phyloP scores from a whole-genome alignment of 2,888 invertebrate genomes.

The Camponotus fellah region DNA sequence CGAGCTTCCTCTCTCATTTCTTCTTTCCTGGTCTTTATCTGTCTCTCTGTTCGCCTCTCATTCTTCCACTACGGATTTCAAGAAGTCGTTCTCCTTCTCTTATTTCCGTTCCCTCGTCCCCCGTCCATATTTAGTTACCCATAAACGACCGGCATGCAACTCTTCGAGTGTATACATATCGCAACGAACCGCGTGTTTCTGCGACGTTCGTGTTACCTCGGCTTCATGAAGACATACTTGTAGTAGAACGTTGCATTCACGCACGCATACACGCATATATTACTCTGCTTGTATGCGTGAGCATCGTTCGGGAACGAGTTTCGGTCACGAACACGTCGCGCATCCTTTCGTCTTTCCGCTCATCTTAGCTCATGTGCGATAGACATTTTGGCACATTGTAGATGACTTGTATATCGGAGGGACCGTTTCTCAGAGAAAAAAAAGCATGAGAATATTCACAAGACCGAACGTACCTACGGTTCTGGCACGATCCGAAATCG shows the following conservation, averaged over 20 bases:
- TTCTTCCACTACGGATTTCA: constrained; percentile 40
- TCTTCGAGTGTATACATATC: constrained; percentile 60
- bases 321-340: constrained; percentile 5
- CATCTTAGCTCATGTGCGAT: not conserved
- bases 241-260: constrained; percentile 30
- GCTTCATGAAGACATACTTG: constrained; percentile 33
- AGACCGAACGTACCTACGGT: not conserved
- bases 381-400: constrained; percentile 28
- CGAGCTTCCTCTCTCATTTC: constrained; percentile 19
- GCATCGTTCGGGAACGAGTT: constrained; percentile 31
- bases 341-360: constrained; percentile 17
- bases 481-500: not conserved
- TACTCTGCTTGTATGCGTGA: not conserved
- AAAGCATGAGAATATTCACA: not conserved
- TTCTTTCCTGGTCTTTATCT: constrained; percentile 3
- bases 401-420: not conserved
- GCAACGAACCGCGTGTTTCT: constrained; percentile 59
- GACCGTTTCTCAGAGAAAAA: not conserved
- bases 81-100: constrained; percentile 39
- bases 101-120: constrained; percentile 26
- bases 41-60: constrained; percentile 43
- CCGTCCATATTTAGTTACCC: constrained; percentile 65
- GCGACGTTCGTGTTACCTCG: constrained; percentile 56
- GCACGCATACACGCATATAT: constrained; percentile 17
- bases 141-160: constrained; percentile 65